Base-by-base conservation (phyloP, 2,113 vertebrate genomes). In the Gavia stellata region DNA sequence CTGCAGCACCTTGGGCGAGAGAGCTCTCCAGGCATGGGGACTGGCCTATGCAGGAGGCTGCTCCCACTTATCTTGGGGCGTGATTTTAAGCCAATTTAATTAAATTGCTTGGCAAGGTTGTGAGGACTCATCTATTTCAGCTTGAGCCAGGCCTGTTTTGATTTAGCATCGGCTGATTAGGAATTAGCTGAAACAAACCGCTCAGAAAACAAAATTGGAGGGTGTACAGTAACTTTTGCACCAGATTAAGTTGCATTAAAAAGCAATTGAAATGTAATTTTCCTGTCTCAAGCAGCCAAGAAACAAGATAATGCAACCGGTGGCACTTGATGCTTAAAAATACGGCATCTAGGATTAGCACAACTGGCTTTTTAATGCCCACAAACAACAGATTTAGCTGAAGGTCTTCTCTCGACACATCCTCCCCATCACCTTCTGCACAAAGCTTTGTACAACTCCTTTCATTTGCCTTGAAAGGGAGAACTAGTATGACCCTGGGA, bases 171-270 rank as follows among this genome's bases (percentile, higher is more conserved):
- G 82, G 68, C 82, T 86, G 88, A 92, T 96, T 70, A 90, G 90
- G 96, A 88, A 72, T 79, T 86, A 94, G 56, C 65, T 17, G 88
- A 86, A 91, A 92, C 90, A 74, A 90, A 95, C 84, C 3, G 0
- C 91, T 94, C 89, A 67, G 92, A 61, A 96, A 95, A 92, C 83
- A 65, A 83, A 94, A 95, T 96, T 82, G 87, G 91, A 97, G 73
- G 86, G 66, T 28, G 61, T 66, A 44, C 9, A 2, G 40, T 62
- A 94, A 92, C 89, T 94, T 94, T 87, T 95, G 91, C 88, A 92
- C 70, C 88, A 88, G 92, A 92, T 95, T 87, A 92, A 81, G 89
- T 14, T 78, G 88, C 86, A 96, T 93, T 96, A 86, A 94, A 95
- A 92, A 92, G 80, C 92, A 90, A 91, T 87, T 96, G 90, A 91